phyloP scores from a whole-genome alignment of 2,888 invertebrate species.

The Syrista parreyssii region DNA sequence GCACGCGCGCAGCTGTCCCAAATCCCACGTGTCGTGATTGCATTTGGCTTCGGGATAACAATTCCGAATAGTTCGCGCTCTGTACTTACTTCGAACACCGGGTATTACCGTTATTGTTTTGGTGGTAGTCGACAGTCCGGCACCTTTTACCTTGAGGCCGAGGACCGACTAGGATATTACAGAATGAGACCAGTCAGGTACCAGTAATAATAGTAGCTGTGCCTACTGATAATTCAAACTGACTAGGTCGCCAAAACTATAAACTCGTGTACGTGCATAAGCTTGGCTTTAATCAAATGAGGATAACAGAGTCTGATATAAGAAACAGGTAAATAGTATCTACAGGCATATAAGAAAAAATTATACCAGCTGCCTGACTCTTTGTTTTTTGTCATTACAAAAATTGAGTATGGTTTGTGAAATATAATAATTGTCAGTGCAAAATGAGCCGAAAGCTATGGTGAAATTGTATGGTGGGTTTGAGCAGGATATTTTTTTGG shows the following conservation, averaged over 20 bases:
- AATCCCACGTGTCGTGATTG: conserved; percentile 57
- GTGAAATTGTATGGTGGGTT: neutral
- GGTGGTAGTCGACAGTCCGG: neutral
- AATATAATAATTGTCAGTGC: neutral
- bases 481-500: neutral
- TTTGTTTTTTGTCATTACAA: neutral
- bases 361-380: neutral
- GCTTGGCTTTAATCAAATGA: neutral
- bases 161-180: neutral
- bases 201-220: neutral
- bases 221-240: neutral
- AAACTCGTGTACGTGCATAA: neutral
- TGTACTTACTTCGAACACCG: conserved; percentile 30
- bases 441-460: neutral
- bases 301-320: neutral
- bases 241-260: neutral
- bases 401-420: neutral
- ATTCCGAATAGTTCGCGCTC: conserved; percentile 39
- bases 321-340: neutral
- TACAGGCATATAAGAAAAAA: neutral
- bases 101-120: conserved; percentile 22
- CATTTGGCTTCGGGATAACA: conserved; percentile 50
- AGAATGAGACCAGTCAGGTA: neutral
- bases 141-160: conserved; percentile 3
- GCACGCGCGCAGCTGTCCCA: conserved; percentile 56